Evolutionary conservation across 2,888 invertebrate genomes (phyloP).

Genomic region (Anoplius nigerrimus): DNA sequence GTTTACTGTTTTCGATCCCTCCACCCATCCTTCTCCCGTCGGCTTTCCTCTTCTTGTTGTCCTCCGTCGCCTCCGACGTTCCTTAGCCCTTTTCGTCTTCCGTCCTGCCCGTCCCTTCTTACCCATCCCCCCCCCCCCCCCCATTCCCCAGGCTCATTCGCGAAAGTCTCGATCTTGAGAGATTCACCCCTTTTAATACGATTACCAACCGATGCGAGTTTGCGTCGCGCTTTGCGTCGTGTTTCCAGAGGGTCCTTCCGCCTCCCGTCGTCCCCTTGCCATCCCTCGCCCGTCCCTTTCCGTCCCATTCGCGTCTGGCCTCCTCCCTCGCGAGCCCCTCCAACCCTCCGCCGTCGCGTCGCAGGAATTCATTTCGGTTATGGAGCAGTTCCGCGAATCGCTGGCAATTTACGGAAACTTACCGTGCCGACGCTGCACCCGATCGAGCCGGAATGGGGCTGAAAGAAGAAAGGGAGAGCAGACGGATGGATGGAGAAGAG

Average conservation of each 20-base stretch:
- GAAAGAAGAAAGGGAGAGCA: background rate
- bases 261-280: no score
- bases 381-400: constrained; percentile 55
- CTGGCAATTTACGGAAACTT: constrained; percentile 54
- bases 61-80: background rate
- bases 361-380: constrained; percentile 58
- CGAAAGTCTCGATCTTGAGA: constrained; percentile 42
- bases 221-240: constrained; percentile 43
- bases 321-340: constrained; percentile 4
- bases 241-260: constrained; percentile 24
- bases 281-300: no score
- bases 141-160: constrained; percentile 18
- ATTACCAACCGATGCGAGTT: constrained; percentile 53
- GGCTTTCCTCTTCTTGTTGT: background rate
- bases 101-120: background rate
- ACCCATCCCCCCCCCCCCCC: background rate
- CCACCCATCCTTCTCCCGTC: background rate
- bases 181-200: constrained; percentile 53
- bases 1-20: background rate
- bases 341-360: constrained; percentile 5
- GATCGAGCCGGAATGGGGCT: background rate
- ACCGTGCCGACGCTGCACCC: background rate
- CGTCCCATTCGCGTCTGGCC: background rate
- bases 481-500: no score
- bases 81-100: constrained; percentile 5